Evolutionary conservation across 2,888 invertebrate genomes (phyloP).

Genomic region (Lasioglossum leucozonium): DNA sequence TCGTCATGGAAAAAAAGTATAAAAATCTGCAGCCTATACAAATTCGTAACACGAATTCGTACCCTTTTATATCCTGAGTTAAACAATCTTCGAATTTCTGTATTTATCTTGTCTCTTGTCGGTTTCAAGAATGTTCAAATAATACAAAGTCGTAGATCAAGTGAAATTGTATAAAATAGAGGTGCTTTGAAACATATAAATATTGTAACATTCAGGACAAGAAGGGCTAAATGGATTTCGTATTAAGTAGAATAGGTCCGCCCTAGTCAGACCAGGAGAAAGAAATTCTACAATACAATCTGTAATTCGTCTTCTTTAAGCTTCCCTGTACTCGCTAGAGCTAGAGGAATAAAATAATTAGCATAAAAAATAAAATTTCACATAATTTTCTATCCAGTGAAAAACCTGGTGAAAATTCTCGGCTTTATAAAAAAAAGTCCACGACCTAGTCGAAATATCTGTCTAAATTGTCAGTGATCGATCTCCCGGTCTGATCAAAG

Average conservation of each 20-base stretch:
- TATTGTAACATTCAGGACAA: background rate
- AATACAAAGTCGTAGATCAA: too few relatives aligned
- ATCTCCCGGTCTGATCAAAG: background rate
- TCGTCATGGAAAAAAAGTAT: background rate
- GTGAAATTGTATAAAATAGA: too few relatives aligned
- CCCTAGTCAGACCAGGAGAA: background rate
- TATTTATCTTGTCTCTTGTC: too few relatives aligned
- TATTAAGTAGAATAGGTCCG: background rate
- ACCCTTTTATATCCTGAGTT: background rate
- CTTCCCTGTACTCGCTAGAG: background rate
- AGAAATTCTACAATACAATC: background rate
- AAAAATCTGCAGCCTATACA: background rate
- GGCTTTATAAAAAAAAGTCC: too few relatives aligned
- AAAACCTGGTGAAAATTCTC: background rate
- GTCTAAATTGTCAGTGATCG: background rate
- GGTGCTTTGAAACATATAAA: background rate
- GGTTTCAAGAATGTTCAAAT: too few relatives aligned
- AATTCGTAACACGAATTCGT: background rate
- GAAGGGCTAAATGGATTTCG: background rate
- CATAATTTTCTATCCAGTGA: background rate
- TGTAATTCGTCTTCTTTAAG: background rate
- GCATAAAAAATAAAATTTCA: background rate
- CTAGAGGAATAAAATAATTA: background rate
- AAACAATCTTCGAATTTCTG: too few relatives aligned
- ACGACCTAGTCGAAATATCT: background rate